A percentile compares a stretch with the other conserved stretches of the same genome.
Evolutionary conservation across 2,113 vertebrate genomes (phyloP).

Genomic region (Lamprotornis superbus): DNA sequence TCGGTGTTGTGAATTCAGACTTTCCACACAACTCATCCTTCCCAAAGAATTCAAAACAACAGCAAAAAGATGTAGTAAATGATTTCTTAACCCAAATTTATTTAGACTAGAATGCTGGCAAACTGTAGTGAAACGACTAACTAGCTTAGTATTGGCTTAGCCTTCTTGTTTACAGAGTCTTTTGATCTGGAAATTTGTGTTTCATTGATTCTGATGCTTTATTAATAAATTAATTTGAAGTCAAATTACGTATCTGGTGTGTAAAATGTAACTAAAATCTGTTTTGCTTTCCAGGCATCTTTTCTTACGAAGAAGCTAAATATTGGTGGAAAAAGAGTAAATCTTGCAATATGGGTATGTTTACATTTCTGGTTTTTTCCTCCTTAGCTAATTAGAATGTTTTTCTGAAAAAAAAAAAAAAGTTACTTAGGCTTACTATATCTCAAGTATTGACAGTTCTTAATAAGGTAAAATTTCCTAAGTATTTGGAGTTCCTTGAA

Average conservation of each 20-base stretch:
- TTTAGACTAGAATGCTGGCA: background rate
- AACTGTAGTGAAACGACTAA: background rate
- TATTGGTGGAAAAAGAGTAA: conserved; percentile 97
- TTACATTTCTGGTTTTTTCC: background rate
- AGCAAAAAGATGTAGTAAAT: background rate
- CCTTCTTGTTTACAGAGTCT: background rate
- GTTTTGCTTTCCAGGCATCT: conserved; percentile 84
- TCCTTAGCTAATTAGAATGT: background rate
- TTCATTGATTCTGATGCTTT: background rate
- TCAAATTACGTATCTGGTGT: background rate
- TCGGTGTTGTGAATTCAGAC: background rate
- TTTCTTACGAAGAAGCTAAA: conserved; percentile 99
- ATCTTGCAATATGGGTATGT: conserved; percentile 93
- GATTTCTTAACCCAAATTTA: background rate
- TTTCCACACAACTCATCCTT: background rate
- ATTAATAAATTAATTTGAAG: background rate
- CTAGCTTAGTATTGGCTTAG: background rate
- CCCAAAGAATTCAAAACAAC: background rate
- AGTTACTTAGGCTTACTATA: background rate
- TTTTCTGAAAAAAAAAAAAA: background rate
- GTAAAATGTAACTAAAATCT: background rate
- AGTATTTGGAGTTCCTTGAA: background rate
- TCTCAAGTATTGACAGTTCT: background rate
- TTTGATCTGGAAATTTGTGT: background rate
- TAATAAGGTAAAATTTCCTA: background rate